A percentile compares a stretch with the other conserved stretches of the same genome.
These are phyloP conservation scores for Todus mexicanus DNA, from an alignment of 2,797 vertebrate species.

Conservation along the genomic window DNA sequence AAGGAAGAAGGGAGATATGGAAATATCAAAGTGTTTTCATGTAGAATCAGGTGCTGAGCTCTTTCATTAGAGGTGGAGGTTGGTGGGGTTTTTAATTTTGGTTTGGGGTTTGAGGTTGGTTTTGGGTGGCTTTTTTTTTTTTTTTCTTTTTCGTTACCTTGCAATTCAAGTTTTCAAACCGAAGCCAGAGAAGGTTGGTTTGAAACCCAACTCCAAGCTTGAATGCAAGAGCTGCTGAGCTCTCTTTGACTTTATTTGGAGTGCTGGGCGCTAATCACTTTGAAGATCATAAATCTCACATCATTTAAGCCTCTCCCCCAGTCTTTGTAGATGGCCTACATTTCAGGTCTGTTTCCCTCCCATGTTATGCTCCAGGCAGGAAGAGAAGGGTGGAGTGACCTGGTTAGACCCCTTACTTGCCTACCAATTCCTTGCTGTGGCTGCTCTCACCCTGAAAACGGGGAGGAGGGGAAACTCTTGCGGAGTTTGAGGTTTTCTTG, in stretches of 20 bases:
- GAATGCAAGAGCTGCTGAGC: slow-evolving; percentile 14
- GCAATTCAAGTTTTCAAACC: slow-evolving; percentile 50
- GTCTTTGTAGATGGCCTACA: slow-evolving; percentile 61
- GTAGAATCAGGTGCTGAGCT: slow-evolving; percentile 28
- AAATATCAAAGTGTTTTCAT: slow-evolving; percentile 46
- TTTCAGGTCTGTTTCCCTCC: slow-evolving; percentile 59
- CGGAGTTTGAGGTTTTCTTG: slow-evolving; percentile 34
- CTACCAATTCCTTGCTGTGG: slow-evolving; percentile 12
- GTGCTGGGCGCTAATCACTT: slow-evolving; percentile 61
- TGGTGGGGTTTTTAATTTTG: slow-evolving; percentile 53
- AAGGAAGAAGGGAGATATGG: slow-evolving; percentile 7
- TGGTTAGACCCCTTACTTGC: slow-evolving; percentile 63
- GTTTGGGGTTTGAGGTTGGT: slow-evolving; percentile 51
- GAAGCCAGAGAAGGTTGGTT: slow-evolving; percentile 22
- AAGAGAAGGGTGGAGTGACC: slow-evolving; percentile 56
- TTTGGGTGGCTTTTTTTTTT: neutral
- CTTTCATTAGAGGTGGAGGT: slow-evolving; percentile 33
- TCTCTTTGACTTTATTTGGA: slow-evolving; percentile 64
- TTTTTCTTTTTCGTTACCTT: neutral
- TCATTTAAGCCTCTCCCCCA: slow-evolving; percentile 51
- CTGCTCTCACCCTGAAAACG: slow-evolving; percentile 23
- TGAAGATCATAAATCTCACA: slow-evolving; percentile 66
- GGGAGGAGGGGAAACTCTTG: slow-evolving; percentile 32
- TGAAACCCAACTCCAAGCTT: slow-evolving; percentile 40
- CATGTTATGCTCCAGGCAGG: neutral